Conservation (phyloP, 2,888 invertebrate genomes). For the Ischnus inquisitorius region DNA sequence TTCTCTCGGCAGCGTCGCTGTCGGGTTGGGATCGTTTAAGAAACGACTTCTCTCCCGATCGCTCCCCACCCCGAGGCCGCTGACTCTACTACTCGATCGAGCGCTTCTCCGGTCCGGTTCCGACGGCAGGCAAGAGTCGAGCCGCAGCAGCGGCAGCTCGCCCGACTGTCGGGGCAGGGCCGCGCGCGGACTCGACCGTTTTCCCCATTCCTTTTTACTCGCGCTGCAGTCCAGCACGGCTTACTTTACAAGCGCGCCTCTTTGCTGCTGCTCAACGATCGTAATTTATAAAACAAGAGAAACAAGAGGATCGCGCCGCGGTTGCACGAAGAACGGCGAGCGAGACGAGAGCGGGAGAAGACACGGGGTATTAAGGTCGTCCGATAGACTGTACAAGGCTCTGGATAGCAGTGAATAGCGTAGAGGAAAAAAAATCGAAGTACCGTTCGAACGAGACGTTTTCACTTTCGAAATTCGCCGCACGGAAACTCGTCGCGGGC, state of each 20-base stretch:
- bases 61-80: slow-evolving; percentile 56
- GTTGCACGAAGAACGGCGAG: slow-evolving; percentile 25
- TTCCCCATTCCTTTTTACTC: slow-evolving; percentile 53
- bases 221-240: slow-evolving; percentile 41
- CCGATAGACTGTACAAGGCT: slow-evolving; percentile 7
- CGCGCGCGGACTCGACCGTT: slow-evolving; percentile 34
- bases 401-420: slow-evolving; percentile 18
- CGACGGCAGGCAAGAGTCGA: slow-evolving; percentile 52
- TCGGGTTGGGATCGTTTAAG: slow-evolving; percentile 68
- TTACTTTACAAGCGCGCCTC: slow-evolving; percentile 51
- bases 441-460: slow-evolving; percentile 77
- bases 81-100: slow-evolving; percentile 48
- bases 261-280: slow-evolving; percentile 49
- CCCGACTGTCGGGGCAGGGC: slow-evolving; percentile 16
- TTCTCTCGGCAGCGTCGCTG: slow-evolving; percentile 44
- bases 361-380: not conserved
- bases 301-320: slow-evolving; percentile 36
- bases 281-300: slow-evolving; percentile 76
- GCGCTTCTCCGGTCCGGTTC: slow-evolving; percentile 71
- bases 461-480: slow-evolving; percentile 77
- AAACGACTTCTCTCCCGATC: slow-evolving; percentile 56
- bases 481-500: slow-evolving; percentile 50
- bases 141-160: slow-evolving; percentile 11
- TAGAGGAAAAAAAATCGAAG: slow-evolving; percentile 45
- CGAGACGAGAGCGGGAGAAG: not conserved